Conservation (phyloP, 2,888 invertebrate genomes). For the Drosophila borborema region DNA sequence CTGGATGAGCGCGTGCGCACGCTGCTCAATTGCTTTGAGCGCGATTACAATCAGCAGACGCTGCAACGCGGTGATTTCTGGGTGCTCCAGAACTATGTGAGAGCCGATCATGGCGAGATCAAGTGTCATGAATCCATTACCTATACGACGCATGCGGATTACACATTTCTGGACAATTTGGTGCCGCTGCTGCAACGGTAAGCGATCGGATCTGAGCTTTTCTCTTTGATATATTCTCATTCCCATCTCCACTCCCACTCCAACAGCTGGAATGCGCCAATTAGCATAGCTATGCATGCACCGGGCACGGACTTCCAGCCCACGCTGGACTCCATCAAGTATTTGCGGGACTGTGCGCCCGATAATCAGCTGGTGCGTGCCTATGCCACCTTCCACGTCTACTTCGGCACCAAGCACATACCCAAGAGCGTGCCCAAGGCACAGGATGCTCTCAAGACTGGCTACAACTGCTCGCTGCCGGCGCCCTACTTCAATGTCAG, state of each 20-base stretch:
- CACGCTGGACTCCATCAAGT: slow-evolving; percentile 92
- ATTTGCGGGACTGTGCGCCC: slow-evolving; percentile 91
- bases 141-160: slow-evolving; percentile 96
- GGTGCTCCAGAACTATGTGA: slow-evolving; percentile 95
- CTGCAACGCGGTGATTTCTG: slow-evolving; percentile 93
- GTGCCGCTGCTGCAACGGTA: slow-evolving; percentile 92
- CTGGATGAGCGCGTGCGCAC: slow-evolving; percentile 84
- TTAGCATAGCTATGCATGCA: slow-evolving; percentile 94
- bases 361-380: slow-evolving; percentile 89
- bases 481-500: slow-evolving; percentile 90
- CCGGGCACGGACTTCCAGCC: slow-evolving; percentile 93
- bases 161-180: slow-evolving; percentile 95
- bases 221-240: no score
- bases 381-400: slow-evolving; percentile 94
- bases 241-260: background rate
- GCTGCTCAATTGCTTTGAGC: slow-evolving; percentile 88
- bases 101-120: slow-evolving; percentile 89
- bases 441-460: slow-evolving; percentile 87
- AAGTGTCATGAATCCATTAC: slow-evolving; percentile 94
- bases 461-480: slow-evolving; percentile 90
- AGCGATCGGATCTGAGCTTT: slow-evolving; percentile 28
- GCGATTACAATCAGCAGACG: slow-evolving; percentile 87
- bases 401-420: slow-evolving; percentile 94
- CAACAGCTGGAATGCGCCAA: slow-evolving; percentile 92
- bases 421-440: slow-evolving; percentile 90